Percentiles rank a stretch among this genome's conserved stretches.
Evolutionary conservation across 2,797 vertebrate genomes (phyloP).

Genomic region (Odontamblyopus rebecca): DNA sequence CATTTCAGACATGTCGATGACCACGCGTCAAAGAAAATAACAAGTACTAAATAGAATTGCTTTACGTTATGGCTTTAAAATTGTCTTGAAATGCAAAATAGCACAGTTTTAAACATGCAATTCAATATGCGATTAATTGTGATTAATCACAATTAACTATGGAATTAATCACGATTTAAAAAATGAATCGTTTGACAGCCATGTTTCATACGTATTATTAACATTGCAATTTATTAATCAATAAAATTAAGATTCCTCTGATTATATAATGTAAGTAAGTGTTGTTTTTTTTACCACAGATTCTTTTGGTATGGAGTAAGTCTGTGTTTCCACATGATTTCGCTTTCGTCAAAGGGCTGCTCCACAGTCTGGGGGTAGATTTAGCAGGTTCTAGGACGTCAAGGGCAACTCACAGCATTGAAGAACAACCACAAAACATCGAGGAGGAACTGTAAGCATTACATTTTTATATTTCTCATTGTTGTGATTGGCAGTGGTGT

Average conservation of each 20-base stretch:
- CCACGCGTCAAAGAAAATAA: too few relatives aligned
- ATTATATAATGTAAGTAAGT: background rate
- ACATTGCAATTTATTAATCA: background rate
- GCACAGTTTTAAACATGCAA: too few relatives aligned
- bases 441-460: conserved; percentile 73
- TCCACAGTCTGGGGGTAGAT: conserved; percentile 52
- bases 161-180: too few relatives aligned
- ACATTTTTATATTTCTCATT: accelerated
- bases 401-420: conserved; percentile 39
- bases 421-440: conserved; percentile 51
- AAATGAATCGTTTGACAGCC: too few relatives aligned
- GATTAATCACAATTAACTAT: too few relatives aligned
- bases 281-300: conserved; percentile 42
- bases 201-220: too few relatives aligned
- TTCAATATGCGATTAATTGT: too few relatives aligned
- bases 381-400: conserved; percentile 9
- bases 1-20: too few relatives aligned
- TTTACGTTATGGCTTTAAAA: too few relatives aligned
- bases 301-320: conserved; percentile 67
- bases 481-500: background rate
- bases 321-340: conserved; percentile 63
- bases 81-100: too few relatives aligned
- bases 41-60: too few relatives aligned
- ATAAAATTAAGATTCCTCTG: background rate
- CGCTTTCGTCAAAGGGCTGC: conserved; percentile 52